Evolutionary conservation across 2,888 invertebrate species (phyloP).

Genomic region (Dryococelus australis): DNA sequence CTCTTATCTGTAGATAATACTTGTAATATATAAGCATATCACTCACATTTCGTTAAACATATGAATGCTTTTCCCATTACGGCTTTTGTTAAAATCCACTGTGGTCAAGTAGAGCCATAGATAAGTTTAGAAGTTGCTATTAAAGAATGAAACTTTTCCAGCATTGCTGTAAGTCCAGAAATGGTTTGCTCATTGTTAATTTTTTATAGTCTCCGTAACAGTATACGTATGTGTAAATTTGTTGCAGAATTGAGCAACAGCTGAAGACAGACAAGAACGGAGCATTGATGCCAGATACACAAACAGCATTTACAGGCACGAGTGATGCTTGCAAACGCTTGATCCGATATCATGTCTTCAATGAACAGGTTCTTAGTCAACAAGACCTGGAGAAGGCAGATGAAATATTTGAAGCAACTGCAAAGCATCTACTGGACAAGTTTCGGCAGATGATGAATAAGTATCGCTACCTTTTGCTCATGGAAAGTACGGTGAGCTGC

Average conservation of each 20-base stretch:
- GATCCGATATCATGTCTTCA: slow-evolving; percentile 79
- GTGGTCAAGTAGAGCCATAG: no score
- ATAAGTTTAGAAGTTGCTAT: no score
- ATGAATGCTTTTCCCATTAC: no score
- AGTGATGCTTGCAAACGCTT: slow-evolving; percentile 79
- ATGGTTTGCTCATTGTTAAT: neutral
- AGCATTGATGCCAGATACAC: slow-evolving; percentile 75
- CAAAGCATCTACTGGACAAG: slow-evolving; percentile 72
- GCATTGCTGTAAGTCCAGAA: no score
- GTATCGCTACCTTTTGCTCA: slow-evolving; percentile 74
- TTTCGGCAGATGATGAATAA: slow-evolving; percentile 76
- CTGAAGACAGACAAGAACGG: slow-evolving; percentile 77
- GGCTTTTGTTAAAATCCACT: no score
- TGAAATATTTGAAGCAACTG: slow-evolving; percentile 69
- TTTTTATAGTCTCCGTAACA: neutral
- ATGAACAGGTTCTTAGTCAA: slow-evolving; percentile 68
- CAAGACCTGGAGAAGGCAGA: slow-evolving; percentile 73
- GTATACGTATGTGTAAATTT: neutral
- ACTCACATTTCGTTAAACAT: no score
- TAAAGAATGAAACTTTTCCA: no score
- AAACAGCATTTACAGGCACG: slow-evolving; percentile 73
- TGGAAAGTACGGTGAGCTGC: slow-evolving; percentile 76
- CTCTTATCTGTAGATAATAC: no score
- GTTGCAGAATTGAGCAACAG: slow-evolving; percentile 75
- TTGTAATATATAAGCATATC: no score